Percentiles rank a stretch among this genome's conserved stretches.
Evolutionary conservation across 2,888 invertebrate species (phyloP).

Genomic region (Hypercompe scribonia): DNA sequence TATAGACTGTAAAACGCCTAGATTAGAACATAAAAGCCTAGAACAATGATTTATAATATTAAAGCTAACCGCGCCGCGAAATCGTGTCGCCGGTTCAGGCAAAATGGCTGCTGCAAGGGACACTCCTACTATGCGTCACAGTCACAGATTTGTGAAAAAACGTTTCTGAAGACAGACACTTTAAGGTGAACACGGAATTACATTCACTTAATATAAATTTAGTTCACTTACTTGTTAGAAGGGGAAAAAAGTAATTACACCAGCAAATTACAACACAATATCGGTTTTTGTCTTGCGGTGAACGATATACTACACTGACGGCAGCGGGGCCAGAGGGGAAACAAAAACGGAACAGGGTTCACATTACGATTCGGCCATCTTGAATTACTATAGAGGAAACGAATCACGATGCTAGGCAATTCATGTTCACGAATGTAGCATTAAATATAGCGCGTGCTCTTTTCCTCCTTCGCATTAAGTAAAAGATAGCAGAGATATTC

Average conservation of each 20-base stretch:
- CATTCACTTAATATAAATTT: slow-evolving; percentile 71
- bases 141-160: slow-evolving; percentile 73
- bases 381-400: slow-evolving; percentile 57
- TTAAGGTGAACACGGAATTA: slow-evolving; percentile 61
- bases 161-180: slow-evolving; percentile 66
- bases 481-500: slow-evolving; percentile 19
- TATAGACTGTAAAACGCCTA: slow-evolving; percentile 30
- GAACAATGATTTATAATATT: slow-evolving; percentile 62
- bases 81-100: slow-evolving; percentile 86
- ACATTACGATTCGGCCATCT: slow-evolving; percentile 77
- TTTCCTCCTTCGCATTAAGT: slow-evolving; percentile 13
- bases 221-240: slow-evolving; percentile 86
- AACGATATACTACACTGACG: slow-evolving; percentile 86
- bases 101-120: slow-evolving; percentile 87
- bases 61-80: slow-evolving; percentile 78
- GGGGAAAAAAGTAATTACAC: slow-evolving; percentile 85
- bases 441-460: slow-evolving; percentile 32
- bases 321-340: slow-evolving; percentile 86
- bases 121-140: slow-evolving; percentile 89
- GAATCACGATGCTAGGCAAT: slow-evolving; percentile 34
- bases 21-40: slow-evolving; percentile 39
- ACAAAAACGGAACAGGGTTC: slow-evolving; percentile 86
- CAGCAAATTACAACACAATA: slow-evolving; percentile 85
- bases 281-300: slow-evolving; percentile 86
- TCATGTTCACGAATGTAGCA: slow-evolving; percentile 17